Evolutionary conservation across 2,888 invertebrate species (phyloP), one percentile per base, ranked within the genome.

Genomic region (Slavum lentiscoides): DNA sequence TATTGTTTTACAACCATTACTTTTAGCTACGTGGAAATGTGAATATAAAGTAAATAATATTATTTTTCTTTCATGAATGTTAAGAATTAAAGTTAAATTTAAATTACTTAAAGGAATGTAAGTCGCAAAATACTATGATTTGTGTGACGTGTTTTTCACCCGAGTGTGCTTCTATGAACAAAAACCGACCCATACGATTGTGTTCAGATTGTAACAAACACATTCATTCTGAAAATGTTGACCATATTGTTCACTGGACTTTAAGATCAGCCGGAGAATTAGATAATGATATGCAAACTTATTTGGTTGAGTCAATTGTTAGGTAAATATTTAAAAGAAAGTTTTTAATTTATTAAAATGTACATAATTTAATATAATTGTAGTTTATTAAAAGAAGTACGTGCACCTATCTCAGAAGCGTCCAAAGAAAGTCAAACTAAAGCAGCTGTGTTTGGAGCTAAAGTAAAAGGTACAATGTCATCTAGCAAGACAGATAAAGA

Each of bases 111-210:
- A 86, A 96, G 94, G 98, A 96, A 86, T 98, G 98, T 86, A 91
- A 95, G 70, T 94, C 96, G 0, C 89, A 91, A 0, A 95, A 97
- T 84, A 97, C 97, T 87, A 97, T 98, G 77, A 77, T 77, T 30
- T 64, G 77, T 19, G 77, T 77, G 21, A 96, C 98, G 72, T 99
- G 99, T 86, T 98, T 98, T 87, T 95, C 96, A 0, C 94, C 93
- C 69, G 98, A 98, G 87, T 99, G 99, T 86, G 96, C 96, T 62
- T 95, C 95, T 86, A 95, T 95, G 86, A 98, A 98, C 87, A 94
- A 96, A 53, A 96, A 97, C 86, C 94, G 96, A 86, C 99, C 99
- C 2, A 96, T 98, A 83, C 91, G 98, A 70, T 96, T 95, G 86
- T 96, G 96, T 86, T 90, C 91, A 84, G 94, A 95, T 85, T 96